Evolutionary conservation across 2,113 vertebrate species (phyloP), one percentile per base, ranked within the genome.

Genomic region (Mionectes macconnelli): DNA sequence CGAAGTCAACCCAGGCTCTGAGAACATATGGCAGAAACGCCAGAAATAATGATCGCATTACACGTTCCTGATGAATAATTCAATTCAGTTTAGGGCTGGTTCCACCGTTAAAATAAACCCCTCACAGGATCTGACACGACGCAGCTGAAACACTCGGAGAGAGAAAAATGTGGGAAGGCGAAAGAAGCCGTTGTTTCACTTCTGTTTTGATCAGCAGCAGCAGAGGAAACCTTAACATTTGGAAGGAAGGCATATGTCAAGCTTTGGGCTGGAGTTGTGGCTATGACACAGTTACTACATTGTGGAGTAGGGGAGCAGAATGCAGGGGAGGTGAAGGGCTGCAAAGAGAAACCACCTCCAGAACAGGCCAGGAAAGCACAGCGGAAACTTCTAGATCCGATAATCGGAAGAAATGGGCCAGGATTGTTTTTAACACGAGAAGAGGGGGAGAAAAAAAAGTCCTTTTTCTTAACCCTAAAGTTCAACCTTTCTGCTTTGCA

Each of bases 1-100:
- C 93, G 92, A 50, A 87, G 93, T 67, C 94, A 96, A 17, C 40
- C 20, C 69, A 94, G 68, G 92, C 79, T 62, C 83, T 23, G 57
- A 91, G 90, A 96, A 91, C 95, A 59, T 70, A 70, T 60, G 84
- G 89, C 90, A 56, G n/a, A n/a, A 52, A 74, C 18, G 88, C 95
- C 95, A 97, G 91, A 66, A 97, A 92, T 92, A 97, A 93, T n/a
- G 94, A 93, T 95, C 47, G 2, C 85, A 1, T 96, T 89, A 53
- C 96, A 57, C 23, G 2, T 80, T 95, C 53, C 91, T 97, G 95
- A 94, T 97, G 97, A 97, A 97, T 97, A 95, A 98, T 98, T 97
- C 94, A 86, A 45, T 68, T 87, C 76, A 64, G 69, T 89, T 96
- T 85, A 83, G 95, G 96, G 53, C 75, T 37, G 80, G 80, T 87